Conservation (phyloP, 2,113 vertebrate species). For the Neogale vison region DNA sequence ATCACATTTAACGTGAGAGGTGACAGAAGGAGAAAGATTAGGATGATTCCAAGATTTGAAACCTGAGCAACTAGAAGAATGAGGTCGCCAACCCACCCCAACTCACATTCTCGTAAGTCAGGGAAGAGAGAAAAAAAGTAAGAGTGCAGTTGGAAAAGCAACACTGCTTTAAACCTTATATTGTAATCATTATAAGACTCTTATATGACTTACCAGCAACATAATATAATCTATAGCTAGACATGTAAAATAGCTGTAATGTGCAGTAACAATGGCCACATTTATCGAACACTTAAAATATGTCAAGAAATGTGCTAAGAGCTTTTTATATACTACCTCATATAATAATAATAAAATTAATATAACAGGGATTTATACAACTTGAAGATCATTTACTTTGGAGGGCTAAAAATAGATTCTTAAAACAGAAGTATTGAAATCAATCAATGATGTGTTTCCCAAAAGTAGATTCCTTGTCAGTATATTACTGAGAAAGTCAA, state of each 20-base stretch:
- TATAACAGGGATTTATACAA: neutral
- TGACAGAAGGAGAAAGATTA: neutral
- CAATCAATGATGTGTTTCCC: neutral
- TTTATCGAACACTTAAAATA: neutral
- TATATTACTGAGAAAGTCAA: neutral
- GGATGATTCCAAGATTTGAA: neutral
- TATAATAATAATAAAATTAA: neutral
- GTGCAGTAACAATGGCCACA: neutral
- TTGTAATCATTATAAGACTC: neutral
- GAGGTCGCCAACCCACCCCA: neutral
- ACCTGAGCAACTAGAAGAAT: neutral
- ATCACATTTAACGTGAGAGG: neutral
- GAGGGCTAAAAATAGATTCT: conserved; percentile 7
- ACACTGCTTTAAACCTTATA: neutral
- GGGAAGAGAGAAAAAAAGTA: neutral
- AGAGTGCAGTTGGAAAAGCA: neutral
- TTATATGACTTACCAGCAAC: conserved; percentile 9
- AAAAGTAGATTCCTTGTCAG: neutral
- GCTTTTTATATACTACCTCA: neutral
- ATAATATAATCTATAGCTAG: neutral
- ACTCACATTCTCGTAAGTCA: neutral
- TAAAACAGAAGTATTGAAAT: neutral
- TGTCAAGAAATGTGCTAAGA: neutral
- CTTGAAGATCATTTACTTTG: neutral
- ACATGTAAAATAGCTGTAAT: neutral